Evolutionary conservation across 2,113 vertebrate genomes (phyloP).

Genomic region (Toxotes chatareus): DNA sequence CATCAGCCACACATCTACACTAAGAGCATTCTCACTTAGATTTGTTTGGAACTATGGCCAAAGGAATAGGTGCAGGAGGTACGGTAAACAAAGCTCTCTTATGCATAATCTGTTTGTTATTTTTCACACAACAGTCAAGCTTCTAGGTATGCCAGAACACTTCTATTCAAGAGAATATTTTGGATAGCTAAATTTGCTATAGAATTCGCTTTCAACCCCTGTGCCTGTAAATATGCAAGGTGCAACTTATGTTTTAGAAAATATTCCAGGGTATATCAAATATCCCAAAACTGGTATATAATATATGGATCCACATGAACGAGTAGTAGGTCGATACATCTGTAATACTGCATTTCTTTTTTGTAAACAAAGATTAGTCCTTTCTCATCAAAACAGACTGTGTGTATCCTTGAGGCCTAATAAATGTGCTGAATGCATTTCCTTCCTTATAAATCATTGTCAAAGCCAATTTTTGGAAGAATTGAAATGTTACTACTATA

Average conservation of each 20-base stretch:
- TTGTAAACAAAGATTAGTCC: not conserved
- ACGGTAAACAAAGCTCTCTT: constrained; percentile 57
- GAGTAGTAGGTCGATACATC: not conserved
- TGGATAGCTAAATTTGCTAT: constrained; percentile 24
- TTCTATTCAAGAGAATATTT: constrained; percentile 39
- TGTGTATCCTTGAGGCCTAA: not conserved
- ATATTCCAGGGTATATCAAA: not conserved
- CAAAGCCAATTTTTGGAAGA: not conserved
- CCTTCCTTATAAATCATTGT: not conserved
- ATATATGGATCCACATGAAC: not conserved
- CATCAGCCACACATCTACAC: constrained; percentile 35
- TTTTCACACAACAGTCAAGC: constrained; percentile 50
- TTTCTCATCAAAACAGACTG: not conserved
- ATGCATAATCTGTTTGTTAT: constrained; percentile 61
- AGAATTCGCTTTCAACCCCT: constrained; percentile 1
- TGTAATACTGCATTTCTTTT: not conserved
- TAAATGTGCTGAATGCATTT: not conserved
- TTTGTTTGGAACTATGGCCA: constrained; percentile 39
- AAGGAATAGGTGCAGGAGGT: constrained; percentile 43
- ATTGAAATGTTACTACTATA: not conserved
- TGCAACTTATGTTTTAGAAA: not conserved
- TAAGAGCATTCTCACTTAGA: constrained; percentile 31
- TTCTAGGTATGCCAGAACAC: constrained; percentile 10
- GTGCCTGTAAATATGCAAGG: not conserved
- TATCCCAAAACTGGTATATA: not conserved